A percentile compares a stretch with the other conserved stretches of the same genome.
These are phyloP conservation scores for Idaea straminata DNA, from an alignment of 2,888 invertebrate genomes.

Conservation along the genomic window DNA sequence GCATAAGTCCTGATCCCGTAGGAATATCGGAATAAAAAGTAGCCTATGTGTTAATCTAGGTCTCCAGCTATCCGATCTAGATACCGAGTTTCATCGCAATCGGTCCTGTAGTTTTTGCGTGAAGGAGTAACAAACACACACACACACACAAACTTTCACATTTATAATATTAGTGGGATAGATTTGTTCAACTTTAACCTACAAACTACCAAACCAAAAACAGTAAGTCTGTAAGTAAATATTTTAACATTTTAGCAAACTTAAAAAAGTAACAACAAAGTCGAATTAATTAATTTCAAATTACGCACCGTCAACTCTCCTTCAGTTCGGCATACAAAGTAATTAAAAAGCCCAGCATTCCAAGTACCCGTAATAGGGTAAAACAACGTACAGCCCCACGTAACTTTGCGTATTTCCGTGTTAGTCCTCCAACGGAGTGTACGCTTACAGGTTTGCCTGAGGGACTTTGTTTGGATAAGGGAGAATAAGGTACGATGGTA, in stretches of 20 bases:
- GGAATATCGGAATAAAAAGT: no score
- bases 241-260: neutral
- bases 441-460: slow-evolving; percentile 35
- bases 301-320: slow-evolving; percentile 1
- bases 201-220: no score
- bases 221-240: no score
- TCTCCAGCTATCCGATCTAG: no score
- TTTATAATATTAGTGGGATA: no score
- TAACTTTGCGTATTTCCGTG: slow-evolving; percentile 22
- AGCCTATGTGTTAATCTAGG: no score
- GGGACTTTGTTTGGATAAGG: slow-evolving; percentile 45
- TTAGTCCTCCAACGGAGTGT: slow-evolving; percentile 43
- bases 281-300: slow-evolving; percentile 3
- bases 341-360: slow-evolving; percentile 69
- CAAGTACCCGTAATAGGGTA: slow-evolving; percentile 63
- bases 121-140: no score
- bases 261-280: neutral
- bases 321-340: slow-evolving; percentile 44
- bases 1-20: no score
- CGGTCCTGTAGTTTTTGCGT: no score
- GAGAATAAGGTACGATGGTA: slow-evolving; percentile 28
- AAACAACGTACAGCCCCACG: slow-evolving; percentile 54
- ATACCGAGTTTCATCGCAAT: no score
- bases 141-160: no score
- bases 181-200: no score